A percentile compares a stretch with the other conserved stretches of the same genome.
These are phyloP conservation scores for Drosophila koepferae DNA, from an alignment of 2,888 invertebrate species.

Conservation along the genomic window DNA sequence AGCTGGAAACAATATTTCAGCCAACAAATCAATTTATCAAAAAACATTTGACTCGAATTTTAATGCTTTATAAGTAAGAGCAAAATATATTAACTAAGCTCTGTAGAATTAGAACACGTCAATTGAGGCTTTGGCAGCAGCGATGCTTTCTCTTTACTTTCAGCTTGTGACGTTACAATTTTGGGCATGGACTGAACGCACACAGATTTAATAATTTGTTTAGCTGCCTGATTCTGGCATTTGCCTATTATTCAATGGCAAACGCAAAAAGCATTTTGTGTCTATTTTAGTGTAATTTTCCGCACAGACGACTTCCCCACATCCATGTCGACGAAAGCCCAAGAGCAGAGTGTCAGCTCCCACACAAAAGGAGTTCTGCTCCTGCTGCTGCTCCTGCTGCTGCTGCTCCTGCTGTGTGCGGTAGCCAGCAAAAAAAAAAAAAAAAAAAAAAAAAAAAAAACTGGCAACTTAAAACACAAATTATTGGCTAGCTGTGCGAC, in stretches of 20 bases:
- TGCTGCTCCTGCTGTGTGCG: constrained; percentile 55
- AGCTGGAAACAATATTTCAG: not conserved
- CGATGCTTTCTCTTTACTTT: not conserved
- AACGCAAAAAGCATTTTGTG: constrained; percentile 67
- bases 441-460: constrained; percentile 71
- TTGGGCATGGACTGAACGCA: not conserved
- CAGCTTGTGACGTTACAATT: not conserved
- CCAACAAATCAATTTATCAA: not conserved
- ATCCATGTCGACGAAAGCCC: constrained; percentile 16
- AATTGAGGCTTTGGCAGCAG: not conserved
- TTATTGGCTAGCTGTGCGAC: constrained; percentile 61
- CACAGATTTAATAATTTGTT: constrained; percentile 31
- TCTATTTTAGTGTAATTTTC: constrained; percentile 81
- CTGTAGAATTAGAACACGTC: not conserved
- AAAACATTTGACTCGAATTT: not conserved
- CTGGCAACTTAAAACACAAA: constrained; percentile 68
- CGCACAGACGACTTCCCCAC: constrained; percentile 63
- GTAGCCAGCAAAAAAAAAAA: constrained; percentile 68
- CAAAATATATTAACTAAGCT: not conserved
- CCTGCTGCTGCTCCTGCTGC: constrained; percentile 19
- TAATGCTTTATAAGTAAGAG: not conserved
- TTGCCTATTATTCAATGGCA: constrained; percentile 44
- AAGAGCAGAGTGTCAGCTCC: constrained; percentile 9
- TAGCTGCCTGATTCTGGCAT: constrained; percentile 47
- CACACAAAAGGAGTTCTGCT: not conserved